phyloP scores from a whole-genome alignment of 2,888 invertebrate genomes.

The Tenthredo amoena region DNA sequence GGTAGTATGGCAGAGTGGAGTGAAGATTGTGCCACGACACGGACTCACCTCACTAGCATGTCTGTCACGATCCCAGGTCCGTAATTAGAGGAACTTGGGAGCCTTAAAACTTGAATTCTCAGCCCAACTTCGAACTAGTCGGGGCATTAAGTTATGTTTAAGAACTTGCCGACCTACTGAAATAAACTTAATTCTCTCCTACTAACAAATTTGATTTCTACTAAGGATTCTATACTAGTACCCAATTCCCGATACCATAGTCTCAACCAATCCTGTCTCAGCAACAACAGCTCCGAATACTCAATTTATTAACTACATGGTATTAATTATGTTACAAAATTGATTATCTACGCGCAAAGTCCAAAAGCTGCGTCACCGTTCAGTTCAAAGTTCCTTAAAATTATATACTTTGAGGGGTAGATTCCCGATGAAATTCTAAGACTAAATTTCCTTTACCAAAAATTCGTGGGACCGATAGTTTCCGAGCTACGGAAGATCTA shows the following conservation, averaged over 20 bases:
- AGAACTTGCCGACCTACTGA: slow-evolving; percentile 58
- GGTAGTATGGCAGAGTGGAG: neutral
- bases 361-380: neutral
- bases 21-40: slow-evolving; percentile 17
- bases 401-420: neutral
- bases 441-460: too few relatives aligned
- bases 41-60: slow-evolving; percentile 55
- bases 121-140: slow-evolving; percentile 49
- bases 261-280: neutral
- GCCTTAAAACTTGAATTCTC: slow-evolving; percentile 72
- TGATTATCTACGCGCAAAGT: neutral
- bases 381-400: neutral
- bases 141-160: slow-evolving; percentile 60
- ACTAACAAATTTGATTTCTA: slow-evolving; percentile 19
- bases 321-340: neutral
- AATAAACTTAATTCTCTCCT: slow-evolving; percentile 53
- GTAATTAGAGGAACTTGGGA: slow-evolving; percentile 45
- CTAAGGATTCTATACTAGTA: neutral
- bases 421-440: too few relatives aligned
- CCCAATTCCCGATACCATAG: too few relatives aligned
- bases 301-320: neutral
- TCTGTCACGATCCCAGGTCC: slow-evolving; percentile 64
- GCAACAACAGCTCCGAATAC: neutral
- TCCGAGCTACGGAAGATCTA: too few relatives aligned
- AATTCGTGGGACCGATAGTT: too few relatives aligned